These are phyloP conservation scores for Piprites chloris DNA, from an alignment of 2,113 vertebrate species.

Conservation along the genomic window DNA sequence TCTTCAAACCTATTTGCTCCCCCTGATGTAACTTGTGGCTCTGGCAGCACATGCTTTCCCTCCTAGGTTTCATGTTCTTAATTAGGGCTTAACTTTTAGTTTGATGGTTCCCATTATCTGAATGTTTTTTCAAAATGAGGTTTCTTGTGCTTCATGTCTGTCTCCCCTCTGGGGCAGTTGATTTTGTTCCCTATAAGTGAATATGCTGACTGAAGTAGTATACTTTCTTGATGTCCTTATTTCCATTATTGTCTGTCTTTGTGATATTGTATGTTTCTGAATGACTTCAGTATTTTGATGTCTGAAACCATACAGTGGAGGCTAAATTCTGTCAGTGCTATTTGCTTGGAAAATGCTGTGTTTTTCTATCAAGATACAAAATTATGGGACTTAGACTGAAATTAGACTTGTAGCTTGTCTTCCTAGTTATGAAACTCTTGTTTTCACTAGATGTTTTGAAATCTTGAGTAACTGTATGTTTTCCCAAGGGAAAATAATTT, in stretches of 20 bases:
- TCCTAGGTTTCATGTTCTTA: background rate
- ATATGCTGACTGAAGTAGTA: background rate
- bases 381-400: background rate
- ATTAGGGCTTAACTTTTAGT: background rate
- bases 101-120: background rate
- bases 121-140: background rate
- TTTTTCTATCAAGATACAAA: background rate
- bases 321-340: background rate
- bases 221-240: background rate
- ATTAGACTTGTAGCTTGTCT: background rate
- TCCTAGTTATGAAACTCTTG: background rate
- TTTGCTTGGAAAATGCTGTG: background rate
- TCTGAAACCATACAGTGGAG: background rate
- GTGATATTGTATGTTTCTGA: background rate
- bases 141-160: background rate
- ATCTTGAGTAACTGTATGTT: background rate
- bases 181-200: background rate
- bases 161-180: background rate
- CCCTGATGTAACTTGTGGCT: background rate
- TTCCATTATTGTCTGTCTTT: background rate
- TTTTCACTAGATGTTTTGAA: conserved; percentile 1
- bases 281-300: background rate
- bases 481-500: background rate
- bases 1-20: background rate
- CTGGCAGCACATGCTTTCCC: background rate